phyloP scores from a whole-genome alignment of 2,888 invertebrate genomes.

The Ennomos quercinarius region DNA sequence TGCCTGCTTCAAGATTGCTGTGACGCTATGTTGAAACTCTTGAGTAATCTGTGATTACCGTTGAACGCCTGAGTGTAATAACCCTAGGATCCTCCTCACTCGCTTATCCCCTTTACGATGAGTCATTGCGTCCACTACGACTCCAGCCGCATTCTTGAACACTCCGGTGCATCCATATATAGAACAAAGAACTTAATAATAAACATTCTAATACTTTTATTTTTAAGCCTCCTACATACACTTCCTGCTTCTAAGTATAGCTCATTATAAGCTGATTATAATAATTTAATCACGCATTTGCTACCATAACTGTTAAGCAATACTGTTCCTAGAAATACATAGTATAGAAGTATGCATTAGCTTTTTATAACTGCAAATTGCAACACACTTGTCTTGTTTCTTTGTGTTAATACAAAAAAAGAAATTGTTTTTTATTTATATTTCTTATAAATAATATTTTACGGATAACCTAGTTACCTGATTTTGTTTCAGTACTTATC shows the following conservation, averaged over 20 bases:
- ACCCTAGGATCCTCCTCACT: constrained; percentile 21
- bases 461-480: too few relatives aligned
- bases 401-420: too few relatives aligned
- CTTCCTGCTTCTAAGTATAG: constrained; percentile 27
- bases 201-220: constrained; percentile 35
- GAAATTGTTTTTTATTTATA: too few relatives aligned
- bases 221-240: constrained; percentile 23
- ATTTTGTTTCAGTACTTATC: too few relatives aligned
- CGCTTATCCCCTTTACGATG: constrained; percentile 36
- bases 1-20: constrained; percentile 10
- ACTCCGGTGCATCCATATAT: constrained; percentile 34
- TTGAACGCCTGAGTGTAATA: constrained; percentile 37
- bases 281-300: constrained; percentile 5
- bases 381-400: too few relatives aligned
- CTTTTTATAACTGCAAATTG: too few relatives aligned
- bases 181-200: constrained; percentile 40
- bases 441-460: too few relatives aligned
- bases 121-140: constrained; percentile 37
- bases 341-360: too few relatives aligned
- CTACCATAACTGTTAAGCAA: not conserved
- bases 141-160: constrained; percentile 38
- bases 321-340: not conserved
- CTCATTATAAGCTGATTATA: constrained; percentile 3
- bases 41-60: constrained; percentile 23
- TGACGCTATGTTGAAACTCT: constrained; percentile 2